These are phyloP conservation scores for Drosophila siamana DNA, from an alignment of 2,888 invertebrate genomes.

Conservation along the genomic window DNA sequence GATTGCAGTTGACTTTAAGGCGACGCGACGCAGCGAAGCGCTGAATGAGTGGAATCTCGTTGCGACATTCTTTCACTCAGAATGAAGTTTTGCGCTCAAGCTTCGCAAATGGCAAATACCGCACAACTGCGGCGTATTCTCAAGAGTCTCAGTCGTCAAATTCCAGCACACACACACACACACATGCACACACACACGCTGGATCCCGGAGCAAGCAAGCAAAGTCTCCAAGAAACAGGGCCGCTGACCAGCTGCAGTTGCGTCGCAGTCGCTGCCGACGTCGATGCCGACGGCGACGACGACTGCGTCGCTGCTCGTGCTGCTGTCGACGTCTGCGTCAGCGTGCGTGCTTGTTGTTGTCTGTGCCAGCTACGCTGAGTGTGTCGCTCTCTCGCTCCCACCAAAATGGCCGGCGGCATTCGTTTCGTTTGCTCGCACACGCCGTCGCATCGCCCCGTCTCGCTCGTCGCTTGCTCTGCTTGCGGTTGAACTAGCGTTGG, in stretches of 20 bases:
- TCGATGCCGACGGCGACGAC: slow-evolving; percentile 25
- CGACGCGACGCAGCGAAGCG: background rate
- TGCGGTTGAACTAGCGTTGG: slow-evolving; percentile 49
- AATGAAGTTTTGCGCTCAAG: slow-evolving; percentile 64
- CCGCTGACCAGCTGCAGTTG: slow-evolving; percentile 68
- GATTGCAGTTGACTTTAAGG: slow-evolving; percentile 23
- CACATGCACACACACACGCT: background rate
- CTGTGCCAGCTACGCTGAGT: slow-evolving; percentile 24
- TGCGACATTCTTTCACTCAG: slow-evolving; percentile 56
- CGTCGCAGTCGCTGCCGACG: slow-evolving; percentile 23
- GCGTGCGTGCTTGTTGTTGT: slow-evolving; percentile 25
- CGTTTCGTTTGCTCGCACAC: slow-evolving; percentile 40
- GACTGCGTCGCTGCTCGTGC: slow-evolving; percentile 19
- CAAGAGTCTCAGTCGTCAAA: slow-evolving; percentile 49
- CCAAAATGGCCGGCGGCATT: slow-evolving; percentile 79
- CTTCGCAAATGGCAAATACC: slow-evolving; percentile 17
- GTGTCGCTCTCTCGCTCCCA: slow-evolving; percentile 71
- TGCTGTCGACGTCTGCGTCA: slow-evolving; percentile 22
- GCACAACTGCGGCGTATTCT: slow-evolving; percentile 38
- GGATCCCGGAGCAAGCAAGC: slow-evolving; percentile 23
- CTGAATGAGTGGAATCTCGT: slow-evolving; percentile 24
- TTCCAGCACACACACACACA: slow-evolving; percentile 58
- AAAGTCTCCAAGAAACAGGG: slow-evolving; percentile 69
- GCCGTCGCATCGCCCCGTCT: slow-evolving; percentile 19
- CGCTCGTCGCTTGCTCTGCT: slow-evolving; percentile 22